Evolutionary conservation across 2,888 invertebrate genomes (phyloP), one percentile per base, ranked within the genome.

Genomic region (Agrotis exclamationis): DNA sequence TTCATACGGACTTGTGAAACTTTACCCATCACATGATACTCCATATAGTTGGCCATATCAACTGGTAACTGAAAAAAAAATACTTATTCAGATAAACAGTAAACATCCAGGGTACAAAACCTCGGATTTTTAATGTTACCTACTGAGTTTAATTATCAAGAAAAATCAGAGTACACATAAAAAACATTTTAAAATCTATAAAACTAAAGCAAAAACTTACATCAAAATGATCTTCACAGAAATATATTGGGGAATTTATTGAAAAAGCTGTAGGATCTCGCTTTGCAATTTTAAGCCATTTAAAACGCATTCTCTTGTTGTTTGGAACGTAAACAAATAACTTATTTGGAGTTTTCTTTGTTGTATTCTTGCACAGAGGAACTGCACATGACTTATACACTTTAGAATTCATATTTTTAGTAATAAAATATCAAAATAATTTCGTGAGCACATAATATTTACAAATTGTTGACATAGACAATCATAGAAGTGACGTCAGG

Each of bases 21-120:
- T 0, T 82, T 79, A 0, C 88, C 89, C 88, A 89, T 89, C 53
- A 89, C 44, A 81, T 84, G 84, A 68, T 89, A 88, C n/a, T 85
- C 20, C 82, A 86, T 87, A 72, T 76, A 88, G 80, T 88, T 88
- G 14, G 74, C 84, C 88, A 89, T 88, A 80, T 88, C 86, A 82
- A 85, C 85, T 71, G 87, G 86, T 67, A 88, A 75, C 87, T 87
- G 76, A 14, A 88, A 86, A 44, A 59, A 39, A 13, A 39, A 33
- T 58, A 28, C n/a, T 3, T 3, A 47, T 18, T 28, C 28, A n/a
- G 7, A 4, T 3, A n/a, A 33, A n/a, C 7, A 20, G 50, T 51
- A 51, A 51, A 4, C 6, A 13, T 20, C 13, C 3, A 50, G 3
- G 20, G 14, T n/a, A 14, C 11, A 13, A 20, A 5, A 20, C 0